Base-by-base conservation (phyloP, 2,797 vertebrate species). In the Cryptoblepharus egeriae region DNA sequence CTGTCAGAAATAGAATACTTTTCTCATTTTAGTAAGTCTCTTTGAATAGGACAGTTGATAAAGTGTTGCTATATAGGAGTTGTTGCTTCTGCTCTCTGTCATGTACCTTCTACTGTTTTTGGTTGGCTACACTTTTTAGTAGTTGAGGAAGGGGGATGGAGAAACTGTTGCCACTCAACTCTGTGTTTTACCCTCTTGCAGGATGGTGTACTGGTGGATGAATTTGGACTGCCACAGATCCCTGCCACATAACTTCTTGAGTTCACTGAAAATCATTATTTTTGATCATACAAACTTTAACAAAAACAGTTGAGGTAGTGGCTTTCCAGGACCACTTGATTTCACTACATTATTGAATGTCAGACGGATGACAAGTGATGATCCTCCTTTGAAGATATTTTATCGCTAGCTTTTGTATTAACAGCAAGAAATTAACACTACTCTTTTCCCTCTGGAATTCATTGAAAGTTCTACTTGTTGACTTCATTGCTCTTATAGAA, bases 221-320 rank as follows among this genome's bases (percentile, higher is more conserved):
- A 99, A 89, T 99, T 99, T 80, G 98, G 98, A 88, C 95, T 99
- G 92, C 98, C 98, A 88, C 98, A 99, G 96, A 99, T 99, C 86
- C 98, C 98, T 85, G 98, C 98, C 88, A 96, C 97, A 91, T 99
- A 98, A 96, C 83, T 84, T 73, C 64, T 87, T 18, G 85, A 88
- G 75, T 91, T 88, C 86, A 83, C 5, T 77, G 86, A 68, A 86
- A 90, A 52, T 78, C n/a, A 45, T 82, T 49, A 68, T 86, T 82
- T 68, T 78, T 28, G 86, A 80, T 87, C 82, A 65, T 80, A 39
- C 5, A 30, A 88, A 90, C 86, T 87, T n/a, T 94, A 95, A 94
- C 91, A 86, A 45, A 69, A 88, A 88, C 93, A 83, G 91, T 85
- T 94, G 86, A 86, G 92, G 89, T 95, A 90, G 96, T 93, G 92